Percentiles rank a stretch among this genome's conserved stretches.
These are phyloP conservation scores for Rhagonycha fulva DNA, from an alignment of 2,888 invertebrate genomes.

Conservation along the genomic window DNA sequence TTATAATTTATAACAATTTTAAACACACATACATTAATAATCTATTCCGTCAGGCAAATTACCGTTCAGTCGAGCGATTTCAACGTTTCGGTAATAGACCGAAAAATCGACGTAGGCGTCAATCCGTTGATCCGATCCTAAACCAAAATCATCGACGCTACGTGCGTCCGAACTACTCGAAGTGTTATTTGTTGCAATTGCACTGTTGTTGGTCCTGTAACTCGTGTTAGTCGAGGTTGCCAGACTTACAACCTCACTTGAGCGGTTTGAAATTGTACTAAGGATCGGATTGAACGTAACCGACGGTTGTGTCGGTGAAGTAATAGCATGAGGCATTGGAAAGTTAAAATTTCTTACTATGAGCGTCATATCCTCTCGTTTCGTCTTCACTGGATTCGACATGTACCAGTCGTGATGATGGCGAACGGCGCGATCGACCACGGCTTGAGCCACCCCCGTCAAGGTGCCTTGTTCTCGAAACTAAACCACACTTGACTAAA, in stretches of 20 bases:
- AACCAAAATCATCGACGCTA: conserved; percentile 52
- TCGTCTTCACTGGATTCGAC: conserved; percentile 58
- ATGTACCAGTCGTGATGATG: conserved; percentile 80
- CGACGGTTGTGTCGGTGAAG: conserved; percentile 58
- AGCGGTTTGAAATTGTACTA: conserved; percentile 39
- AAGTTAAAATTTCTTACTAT: conserved; percentile 86
- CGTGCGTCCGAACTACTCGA: conserved; percentile 45
- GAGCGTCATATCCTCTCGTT: conserved; percentile 83
- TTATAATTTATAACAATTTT: neutral
- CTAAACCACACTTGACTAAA: conserved; percentile 47
- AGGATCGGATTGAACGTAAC: conserved; percentile 67
- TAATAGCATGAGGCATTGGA: conserved; percentile 67
- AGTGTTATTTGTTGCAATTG: conserved; percentile 49
- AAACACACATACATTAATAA: conserved; percentile 45
- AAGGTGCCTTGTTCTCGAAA: conserved; percentile 80
- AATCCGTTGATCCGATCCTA: conserved; percentile 66
- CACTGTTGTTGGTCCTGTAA: conserved; percentile 50
- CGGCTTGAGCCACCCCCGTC: conserved; percentile 82
- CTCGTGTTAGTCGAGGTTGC: conserved; percentile 35
- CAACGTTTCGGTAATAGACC: conserved; percentile 75
- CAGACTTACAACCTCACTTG: conserved; percentile 36
- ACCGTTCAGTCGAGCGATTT: conserved; percentile 67
- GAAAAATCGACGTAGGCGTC: conserved; percentile 85
- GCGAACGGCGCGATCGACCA: conserved; percentile 82
- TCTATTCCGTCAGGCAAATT: conserved; percentile 67